Percentiles rank a stretch among this genome's conserved stretches.
Evolutionary conservation across 1,140 invertebrate species (phyloP).

Genomic region (Belonocnema kinseyi): DNA sequence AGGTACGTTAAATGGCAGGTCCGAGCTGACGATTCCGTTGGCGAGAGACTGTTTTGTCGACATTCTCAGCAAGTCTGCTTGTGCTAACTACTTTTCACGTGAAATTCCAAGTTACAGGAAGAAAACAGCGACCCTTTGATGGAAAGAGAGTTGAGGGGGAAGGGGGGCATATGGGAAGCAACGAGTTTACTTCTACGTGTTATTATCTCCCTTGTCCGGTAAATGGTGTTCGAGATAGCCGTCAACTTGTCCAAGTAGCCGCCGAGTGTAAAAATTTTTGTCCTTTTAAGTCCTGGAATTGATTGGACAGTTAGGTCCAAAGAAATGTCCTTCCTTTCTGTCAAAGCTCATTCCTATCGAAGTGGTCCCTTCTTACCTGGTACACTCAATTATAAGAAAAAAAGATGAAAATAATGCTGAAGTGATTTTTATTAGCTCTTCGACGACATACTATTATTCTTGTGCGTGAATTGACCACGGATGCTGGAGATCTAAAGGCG

Average conservation of each 20-base stretch:
- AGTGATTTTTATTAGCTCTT: conserved; percentile 44
- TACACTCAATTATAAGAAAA: neutral
- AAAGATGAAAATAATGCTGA: conserved; percentile 3
- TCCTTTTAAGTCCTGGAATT: neutral
- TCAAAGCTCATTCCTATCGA: neutral
- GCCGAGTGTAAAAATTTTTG: conserved; percentile 18
- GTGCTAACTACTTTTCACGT: conserved; percentile 3
- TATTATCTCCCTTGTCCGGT: conserved; percentile 16
- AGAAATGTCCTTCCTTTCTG: neutral
- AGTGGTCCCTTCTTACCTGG: neutral
- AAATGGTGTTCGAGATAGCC: neutral
- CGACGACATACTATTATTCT: conserved; percentile 44
- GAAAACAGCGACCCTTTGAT: neutral
- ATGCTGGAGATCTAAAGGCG: conserved; percentile 24
- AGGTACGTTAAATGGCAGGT: conserved; percentile 12
- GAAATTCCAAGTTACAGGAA: conserved; percentile 13
- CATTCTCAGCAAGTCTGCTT: conserved; percentile 22
- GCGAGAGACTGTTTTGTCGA: conserved; percentile 9
- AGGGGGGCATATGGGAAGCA: neutral
- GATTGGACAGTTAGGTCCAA: neutral
- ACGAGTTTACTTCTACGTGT: conserved; percentile 27
- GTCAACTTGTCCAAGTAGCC: conserved; percentile 3
- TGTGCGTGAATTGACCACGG: conserved; percentile 17
- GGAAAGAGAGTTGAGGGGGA: neutral
- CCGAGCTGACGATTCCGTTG: conserved; percentile 13